Percentiles rank a stretch among this genome's conserved stretches.
These are phyloP conservation scores for Canis aureus DNA, from an alignment of 2,113 vertebrate species.

Conservation along the genomic window DNA sequence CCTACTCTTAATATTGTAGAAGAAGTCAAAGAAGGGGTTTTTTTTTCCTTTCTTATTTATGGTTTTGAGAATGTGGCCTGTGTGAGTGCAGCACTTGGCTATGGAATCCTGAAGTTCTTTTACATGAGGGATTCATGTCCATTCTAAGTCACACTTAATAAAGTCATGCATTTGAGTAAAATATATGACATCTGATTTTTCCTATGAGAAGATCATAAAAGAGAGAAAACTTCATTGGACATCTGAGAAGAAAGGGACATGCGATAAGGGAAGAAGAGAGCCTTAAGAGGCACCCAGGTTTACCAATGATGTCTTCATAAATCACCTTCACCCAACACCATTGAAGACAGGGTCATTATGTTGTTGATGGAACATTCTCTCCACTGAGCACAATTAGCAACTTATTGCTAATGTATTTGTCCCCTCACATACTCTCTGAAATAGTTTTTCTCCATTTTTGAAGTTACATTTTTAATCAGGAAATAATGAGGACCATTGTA, in stretches of 20 bases:
- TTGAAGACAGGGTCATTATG: not conserved
- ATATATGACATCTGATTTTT: not conserved
- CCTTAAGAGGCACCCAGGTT: not conserved
- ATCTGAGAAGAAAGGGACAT: not conserved
- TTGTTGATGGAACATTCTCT: not conserved
- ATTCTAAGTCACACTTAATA: not conserved
- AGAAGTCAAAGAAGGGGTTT: not conserved
- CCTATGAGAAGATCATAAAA: not conserved
- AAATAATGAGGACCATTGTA: not conserved
- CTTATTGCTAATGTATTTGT: not conserved
- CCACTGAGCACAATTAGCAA: not conserved
- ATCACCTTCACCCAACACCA: not conserved
- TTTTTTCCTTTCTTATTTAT: not conserved
- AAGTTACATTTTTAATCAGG: not conserved
- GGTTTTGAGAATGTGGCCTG: not conserved
- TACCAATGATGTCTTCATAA: not conserved
- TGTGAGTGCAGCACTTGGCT: not conserved
- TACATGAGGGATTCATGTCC: not conserved
- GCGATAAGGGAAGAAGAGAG: not conserved
- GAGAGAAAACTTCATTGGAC: not conserved
- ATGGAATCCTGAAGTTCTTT: not conserved
- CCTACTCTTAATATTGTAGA: not conserved
- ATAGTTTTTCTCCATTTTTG: not conserved
- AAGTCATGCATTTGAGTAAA: not conserved
- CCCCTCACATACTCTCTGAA: not conserved